Evolutionary conservation across 1,140 invertebrate genomes (phyloP), one percentile per base, ranked within the genome.

Genomic region (Bombus superbus): DNA sequence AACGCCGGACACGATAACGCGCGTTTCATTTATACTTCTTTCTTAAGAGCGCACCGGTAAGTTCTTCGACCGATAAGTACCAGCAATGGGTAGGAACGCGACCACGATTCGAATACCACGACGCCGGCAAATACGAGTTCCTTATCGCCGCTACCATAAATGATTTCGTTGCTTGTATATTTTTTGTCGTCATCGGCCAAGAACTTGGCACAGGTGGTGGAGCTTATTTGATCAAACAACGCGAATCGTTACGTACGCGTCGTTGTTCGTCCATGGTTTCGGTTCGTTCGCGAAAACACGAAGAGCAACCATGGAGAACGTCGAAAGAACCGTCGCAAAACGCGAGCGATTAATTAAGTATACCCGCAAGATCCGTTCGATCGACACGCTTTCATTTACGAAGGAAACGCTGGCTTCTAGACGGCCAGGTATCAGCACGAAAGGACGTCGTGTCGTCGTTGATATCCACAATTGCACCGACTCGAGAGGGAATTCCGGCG

Each of bases 61-160:
- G 32, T 88, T 83, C 83, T 88, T 87, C 82, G 78, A 69, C 42
- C 85, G 66, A 88, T 81, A 57, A 85, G 72, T 59, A 79, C 57
- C 84, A 85, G 86, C 86, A 85, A 90, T 91, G 68, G 77, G 75
- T 86, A 88, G 90, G 86, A 86, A 62, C 82, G 88, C 88, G 88
- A 86, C 82, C 76, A 59, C 68, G 79, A 85, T 81, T 59, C 82
- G 86, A 86, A 83, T 76, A 69, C 74, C 64, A 86, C 42, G 76
- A 86, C 42, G 76, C 40, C 38, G 42, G 78, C 75, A 35, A 80
- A 62, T 87, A 83, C 90, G 86, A 90, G 90, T 90, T 91, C 90
- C 86, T 91, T 91, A 75, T 85, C 47, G 44, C 15, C 35, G 44
- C 64, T 90, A 64, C 90, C 91, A 87, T 91, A 91, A 86, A 32